Evolutionary conservation across 2,797 vertebrate genomes (phyloP).

Genomic region (Peromyscus aztecus): DNA sequence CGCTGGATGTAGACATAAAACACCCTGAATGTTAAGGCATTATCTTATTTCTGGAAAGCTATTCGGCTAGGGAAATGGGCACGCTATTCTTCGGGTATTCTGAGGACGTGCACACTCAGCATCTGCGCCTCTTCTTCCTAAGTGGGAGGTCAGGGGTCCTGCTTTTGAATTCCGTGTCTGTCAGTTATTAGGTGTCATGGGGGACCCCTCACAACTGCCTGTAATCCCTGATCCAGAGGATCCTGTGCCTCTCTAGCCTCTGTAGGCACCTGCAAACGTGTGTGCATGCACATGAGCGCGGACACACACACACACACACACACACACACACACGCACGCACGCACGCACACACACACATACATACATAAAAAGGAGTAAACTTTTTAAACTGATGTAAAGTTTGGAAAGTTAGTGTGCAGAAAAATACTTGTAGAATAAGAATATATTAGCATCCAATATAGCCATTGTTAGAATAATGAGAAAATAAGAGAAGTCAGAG

Average conservation of each 20-base stretch:
- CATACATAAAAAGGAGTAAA: background rate
- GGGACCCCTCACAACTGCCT: background rate
- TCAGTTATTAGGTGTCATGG: background rate
- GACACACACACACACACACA: fast-evolving
- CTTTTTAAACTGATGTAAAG: background rate
- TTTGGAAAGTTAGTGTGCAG: background rate
- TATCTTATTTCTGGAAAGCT: slow-evolving; percentile 51
- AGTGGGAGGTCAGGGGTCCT: background rate
- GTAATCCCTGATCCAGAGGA: background rate
- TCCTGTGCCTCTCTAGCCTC: background rate
- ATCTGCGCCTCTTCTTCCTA: background rate
- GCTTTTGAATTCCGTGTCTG: slow-evolving; percentile 3
- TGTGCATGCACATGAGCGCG: background rate
- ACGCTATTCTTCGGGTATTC: background rate
- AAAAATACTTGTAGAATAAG: slow-evolving; percentile 26
- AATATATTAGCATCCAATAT: background rate
- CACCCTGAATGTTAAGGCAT: background rate
- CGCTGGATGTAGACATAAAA: slow-evolving; percentile 35
- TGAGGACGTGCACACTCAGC: background rate
- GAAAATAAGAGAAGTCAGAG: slow-evolving; percentile 20
- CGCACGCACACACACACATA: background rate
- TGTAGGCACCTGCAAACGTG: background rate
- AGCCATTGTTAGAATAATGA: slow-evolving; percentile 46
- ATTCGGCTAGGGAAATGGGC: background rate
- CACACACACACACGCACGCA: background rate